These are phyloP conservation scores for Acanthornis magna DNA, from an alignment of 2,797 vertebrate species.

Conservation along the genomic window DNA sequence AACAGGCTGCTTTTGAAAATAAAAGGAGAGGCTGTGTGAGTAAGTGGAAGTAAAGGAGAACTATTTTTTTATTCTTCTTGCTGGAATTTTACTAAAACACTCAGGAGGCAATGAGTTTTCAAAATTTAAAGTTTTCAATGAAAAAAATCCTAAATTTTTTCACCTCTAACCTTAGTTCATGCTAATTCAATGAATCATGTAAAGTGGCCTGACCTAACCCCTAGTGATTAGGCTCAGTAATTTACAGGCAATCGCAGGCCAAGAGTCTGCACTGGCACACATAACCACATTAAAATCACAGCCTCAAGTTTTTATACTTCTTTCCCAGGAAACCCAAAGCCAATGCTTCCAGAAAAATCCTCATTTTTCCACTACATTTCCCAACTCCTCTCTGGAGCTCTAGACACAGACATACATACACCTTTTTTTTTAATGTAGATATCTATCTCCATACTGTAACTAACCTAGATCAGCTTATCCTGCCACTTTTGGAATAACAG, in stretches of 20 bases:
- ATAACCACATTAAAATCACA: not conserved
- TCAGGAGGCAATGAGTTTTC: not conserved
- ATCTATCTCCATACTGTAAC: not conserved
- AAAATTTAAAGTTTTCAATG: not conserved
- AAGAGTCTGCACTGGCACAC: not conserved
- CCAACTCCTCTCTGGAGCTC: not conserved
- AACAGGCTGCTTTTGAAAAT: not conserved
- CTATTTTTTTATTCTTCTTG: not conserved
- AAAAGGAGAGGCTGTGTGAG: not conserved
- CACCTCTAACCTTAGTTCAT: not conserved
- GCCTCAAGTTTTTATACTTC: not conserved
- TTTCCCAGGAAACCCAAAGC: not conserved
- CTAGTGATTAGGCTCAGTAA: not conserved
- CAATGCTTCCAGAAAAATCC: not conserved
- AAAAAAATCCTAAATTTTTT: not conserved
- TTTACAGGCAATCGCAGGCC: not conserved
- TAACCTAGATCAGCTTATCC: not conserved
- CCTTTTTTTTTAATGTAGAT: fast-evolving
- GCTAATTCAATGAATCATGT: not conserved
- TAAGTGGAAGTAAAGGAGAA: not conserved
- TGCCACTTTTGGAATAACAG: not conserved
- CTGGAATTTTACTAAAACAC: not conserved
- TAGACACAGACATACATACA: fast-evolving
- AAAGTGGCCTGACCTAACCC: not conserved
- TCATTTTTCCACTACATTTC: not conserved